Conservation (phyloP, 2,797 vertebrate species). For the Anguilla anguilla region DNA sequence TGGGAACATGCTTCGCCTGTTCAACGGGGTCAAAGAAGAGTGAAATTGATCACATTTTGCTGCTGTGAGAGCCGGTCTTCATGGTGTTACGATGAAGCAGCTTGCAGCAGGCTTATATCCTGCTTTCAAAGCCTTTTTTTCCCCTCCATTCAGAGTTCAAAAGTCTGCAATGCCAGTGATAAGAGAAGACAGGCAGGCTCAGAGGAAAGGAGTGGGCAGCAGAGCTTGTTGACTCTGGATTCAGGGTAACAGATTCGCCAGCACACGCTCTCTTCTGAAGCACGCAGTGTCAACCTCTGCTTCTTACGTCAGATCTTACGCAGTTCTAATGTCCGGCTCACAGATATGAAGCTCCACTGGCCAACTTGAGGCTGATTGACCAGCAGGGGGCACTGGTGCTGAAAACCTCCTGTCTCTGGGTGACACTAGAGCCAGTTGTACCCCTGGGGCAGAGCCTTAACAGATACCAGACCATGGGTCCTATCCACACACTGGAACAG, state of each 20-base stretch:
- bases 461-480: too few species aligned
- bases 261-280: too few species aligned
- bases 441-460: too few species aligned
- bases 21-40: conserved; percentile 41
- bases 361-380: too few species aligned
- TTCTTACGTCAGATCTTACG: background rate
- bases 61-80: conserved; percentile 35
- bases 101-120: conserved; percentile 41
- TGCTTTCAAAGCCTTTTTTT: conserved; percentile 34
- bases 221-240: background rate
- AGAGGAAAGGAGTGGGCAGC: background rate
- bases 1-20: conserved; percentile 39
- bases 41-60: conserved; percentile 49
- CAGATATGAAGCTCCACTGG: too few species aligned
- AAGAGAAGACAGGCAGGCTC: background rate
- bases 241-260: background rate
- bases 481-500: too few species aligned
- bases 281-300: too few species aligned
- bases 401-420: too few species aligned
- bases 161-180: conserved; percentile 12
- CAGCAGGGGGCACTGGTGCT: too few species aligned
- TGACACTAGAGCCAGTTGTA: too few species aligned
- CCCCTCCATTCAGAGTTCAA: conserved; percentile 22
- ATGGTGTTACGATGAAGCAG: conserved; percentile 36
- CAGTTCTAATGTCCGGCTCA: too few species aligned